A percentile compares a stretch with the other conserved stretches of the same genome.
phyloP scores from a whole-genome alignment of 1,140 invertebrate genomes.

The Drosophila sproati region DNA sequence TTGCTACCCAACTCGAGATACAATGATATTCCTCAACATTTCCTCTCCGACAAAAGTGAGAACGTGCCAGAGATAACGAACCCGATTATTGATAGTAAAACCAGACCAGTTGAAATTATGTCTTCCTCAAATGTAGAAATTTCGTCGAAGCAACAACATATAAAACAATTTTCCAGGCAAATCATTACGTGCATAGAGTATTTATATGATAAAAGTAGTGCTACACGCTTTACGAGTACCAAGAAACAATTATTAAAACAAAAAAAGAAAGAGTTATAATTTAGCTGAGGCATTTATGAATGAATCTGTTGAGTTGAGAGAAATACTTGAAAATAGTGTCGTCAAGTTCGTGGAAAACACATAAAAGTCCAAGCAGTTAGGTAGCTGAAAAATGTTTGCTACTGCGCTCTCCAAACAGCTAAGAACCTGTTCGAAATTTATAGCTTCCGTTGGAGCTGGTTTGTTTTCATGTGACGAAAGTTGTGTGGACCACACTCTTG shows the following conservation, averaged over 20 bases:
- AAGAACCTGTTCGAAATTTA: constrained; percentile 68
- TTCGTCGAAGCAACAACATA: constrained; percentile 53
- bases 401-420: constrained; percentile 31
- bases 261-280: constrained; percentile 65
- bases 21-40: not conserved
- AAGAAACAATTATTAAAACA: constrained; percentile 47
- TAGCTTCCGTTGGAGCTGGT: constrained; percentile 59
- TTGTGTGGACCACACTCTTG: constrained; percentile 53
- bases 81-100: constrained; percentile 50
- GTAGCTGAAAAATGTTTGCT: constrained; percentile 23
- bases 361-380: constrained; percentile 28
- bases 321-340: constrained; percentile 19
- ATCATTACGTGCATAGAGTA: constrained; percentile 55
- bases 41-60: not conserved
- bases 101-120: constrained; percentile 41
- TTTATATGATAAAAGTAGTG: constrained; percentile 48
- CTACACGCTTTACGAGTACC: constrained; percentile 64
- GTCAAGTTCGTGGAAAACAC: constrained; percentile 57
- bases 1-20: not conserved
- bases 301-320: constrained; percentile 43
- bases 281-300: constrained; percentile 59
- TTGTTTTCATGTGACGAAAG: constrained; percentile 15
- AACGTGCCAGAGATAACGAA: constrained; percentile 64
- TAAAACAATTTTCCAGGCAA: constrained; percentile 58
- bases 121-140: constrained; percentile 55